Base-by-base conservation (phyloP, 2,888 invertebrate genomes). In the Spodoptera picta region DNA sequence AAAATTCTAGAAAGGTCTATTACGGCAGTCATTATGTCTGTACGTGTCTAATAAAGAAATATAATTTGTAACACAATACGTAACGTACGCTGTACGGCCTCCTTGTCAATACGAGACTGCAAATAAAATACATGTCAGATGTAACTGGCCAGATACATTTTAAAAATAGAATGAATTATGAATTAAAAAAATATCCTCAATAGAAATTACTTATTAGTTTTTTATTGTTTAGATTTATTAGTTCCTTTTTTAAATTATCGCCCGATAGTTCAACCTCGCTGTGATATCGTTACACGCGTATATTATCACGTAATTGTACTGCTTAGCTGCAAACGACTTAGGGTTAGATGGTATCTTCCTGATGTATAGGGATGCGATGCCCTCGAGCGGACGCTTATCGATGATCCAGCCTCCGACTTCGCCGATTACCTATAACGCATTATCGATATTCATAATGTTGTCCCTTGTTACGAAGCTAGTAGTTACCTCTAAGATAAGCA, bases 281-380 rank as follows among this genome's bases (percentile, higher is more conserved):
- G 51, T 58, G 61, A 65, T 64, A 61, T 63, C 52, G 50, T 71
- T 69, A 51, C 51, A 14, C 55, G 52, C 54, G 61, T 77, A 73
- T 71, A 75, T 70, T 75, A 80, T 72, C 58, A 65, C 60, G 81
- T 90, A 87, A 89, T 89, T 89, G 87, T 84, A 77, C 80, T 83
- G 84, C 87, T 88, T 88, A 88, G 89, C 89, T 90, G 87, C 87
- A 77, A 88, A 85, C 88, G 89, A 89, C 88, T 72, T 43, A 69
- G 69, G 69, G 73, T 73, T 68, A 68, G 92, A 92, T 92, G 71
- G 82, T 91, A 92, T 92, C 92, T 77, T 43, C 60, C 80, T 90
- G 91, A 92, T 91, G 85, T 87, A 92, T 91, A 85, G 89, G 78
- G 82, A 73, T 81, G 81, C 77, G 81, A 80, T 83, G 87, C 87